Conservation (phyloP, 2,888 invertebrate species). For the Polyommatus icarus region DNA sequence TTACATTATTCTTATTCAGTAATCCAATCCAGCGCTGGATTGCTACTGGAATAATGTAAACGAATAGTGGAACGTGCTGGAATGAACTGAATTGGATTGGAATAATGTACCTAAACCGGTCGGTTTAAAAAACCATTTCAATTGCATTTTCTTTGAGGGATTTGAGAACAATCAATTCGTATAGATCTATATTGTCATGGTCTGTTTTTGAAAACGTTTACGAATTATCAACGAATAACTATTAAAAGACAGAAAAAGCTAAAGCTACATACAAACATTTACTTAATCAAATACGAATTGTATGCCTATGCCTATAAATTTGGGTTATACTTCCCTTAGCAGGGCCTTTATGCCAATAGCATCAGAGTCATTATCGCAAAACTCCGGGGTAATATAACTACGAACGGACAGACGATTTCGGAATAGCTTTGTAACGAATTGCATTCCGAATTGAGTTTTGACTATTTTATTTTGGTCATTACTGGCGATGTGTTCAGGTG, state of each 20-base stretch:
- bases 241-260: background rate
- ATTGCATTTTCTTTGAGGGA: background rate
- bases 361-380: background rate
- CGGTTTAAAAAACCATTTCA: background rate
- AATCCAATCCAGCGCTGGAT: too few species aligned
- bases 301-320: background rate
- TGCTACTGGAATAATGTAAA: too few species aligned
- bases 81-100: too few species aligned
- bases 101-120: too few species aligned
- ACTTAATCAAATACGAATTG: background rate
- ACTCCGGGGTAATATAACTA: background rate
- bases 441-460: constrained; percentile 3
- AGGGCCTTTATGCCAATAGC: background rate
- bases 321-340: background rate
- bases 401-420: background rate
- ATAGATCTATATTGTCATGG: background rate
- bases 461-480: constrained; percentile 21
- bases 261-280: background rate
- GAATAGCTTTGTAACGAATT: background rate
- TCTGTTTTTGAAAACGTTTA: background rate
- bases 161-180: background rate
- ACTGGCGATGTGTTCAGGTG: background rate
- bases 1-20: too few species aligned
- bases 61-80: too few species aligned
- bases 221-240: background rate